These are phyloP conservation scores for Smutsia temminckii DNA, from an alignment of 2,797 vertebrate genomes.

Conservation along the genomic window DNA sequence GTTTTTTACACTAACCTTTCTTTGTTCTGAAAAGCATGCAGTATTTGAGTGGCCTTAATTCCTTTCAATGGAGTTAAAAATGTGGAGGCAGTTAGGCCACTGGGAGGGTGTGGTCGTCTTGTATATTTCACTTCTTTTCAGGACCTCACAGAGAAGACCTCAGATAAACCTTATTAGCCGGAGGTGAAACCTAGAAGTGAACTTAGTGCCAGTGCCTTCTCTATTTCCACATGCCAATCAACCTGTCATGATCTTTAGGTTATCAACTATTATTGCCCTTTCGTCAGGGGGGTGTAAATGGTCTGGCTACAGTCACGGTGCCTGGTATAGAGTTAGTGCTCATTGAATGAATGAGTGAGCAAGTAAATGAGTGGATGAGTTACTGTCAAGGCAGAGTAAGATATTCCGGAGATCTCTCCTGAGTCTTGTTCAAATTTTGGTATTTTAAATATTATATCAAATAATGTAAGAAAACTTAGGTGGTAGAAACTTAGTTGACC, in stretches of 20 bases:
- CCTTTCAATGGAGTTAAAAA: not conserved
- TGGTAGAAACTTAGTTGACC: not conserved
- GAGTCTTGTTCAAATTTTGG: not conserved
- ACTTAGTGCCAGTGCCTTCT: not conserved
- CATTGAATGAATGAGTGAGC: not conserved
- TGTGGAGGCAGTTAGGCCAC: not conserved
- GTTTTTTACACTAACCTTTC: not conserved
- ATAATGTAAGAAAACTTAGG: not conserved
- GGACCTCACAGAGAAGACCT: not conserved
- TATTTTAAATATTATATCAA: not conserved
- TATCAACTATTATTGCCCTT: not conserved
- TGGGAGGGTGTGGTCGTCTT: not conserved
- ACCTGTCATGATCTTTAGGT: not conserved
- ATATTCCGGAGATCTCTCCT: not conserved
- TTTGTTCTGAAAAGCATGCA: not conserved
- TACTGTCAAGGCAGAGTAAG: not conserved
- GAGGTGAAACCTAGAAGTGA: slow-evolving; percentile 7
- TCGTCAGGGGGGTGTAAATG: not conserved
- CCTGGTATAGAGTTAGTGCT: not conserved
- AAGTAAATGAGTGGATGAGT: not conserved
- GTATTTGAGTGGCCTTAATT: not conserved
- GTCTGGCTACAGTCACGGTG: not conserved
- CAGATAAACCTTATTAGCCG: not conserved
- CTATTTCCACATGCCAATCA: not conserved
- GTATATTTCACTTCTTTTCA: not conserved